A percentile compares a stretch with the other conserved stretches of the same genome.
phyloP scores from a whole-genome alignment of 2,888 invertebrate genomes.

The Orgyia antiqua region DNA sequence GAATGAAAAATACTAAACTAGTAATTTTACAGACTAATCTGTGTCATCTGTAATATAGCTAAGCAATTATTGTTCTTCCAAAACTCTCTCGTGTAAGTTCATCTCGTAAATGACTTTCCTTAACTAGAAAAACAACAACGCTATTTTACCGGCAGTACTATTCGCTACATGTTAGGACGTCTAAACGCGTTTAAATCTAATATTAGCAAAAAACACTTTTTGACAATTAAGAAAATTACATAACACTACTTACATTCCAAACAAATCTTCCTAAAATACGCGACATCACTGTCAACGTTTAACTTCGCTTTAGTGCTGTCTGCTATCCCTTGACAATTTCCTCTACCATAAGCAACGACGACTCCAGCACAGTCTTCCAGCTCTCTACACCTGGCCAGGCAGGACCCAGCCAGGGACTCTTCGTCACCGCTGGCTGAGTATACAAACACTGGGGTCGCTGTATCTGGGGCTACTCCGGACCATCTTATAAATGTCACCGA shows the following conservation, averaged over 20 bases:
- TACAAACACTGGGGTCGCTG: slow-evolving; percentile 59
- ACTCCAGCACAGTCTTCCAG: slow-evolving; percentile 67
- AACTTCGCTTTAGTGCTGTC: slow-evolving; percentile 35
- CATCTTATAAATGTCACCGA: slow-evolving; percentile 53
- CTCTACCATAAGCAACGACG: slow-evolving; percentile 62
- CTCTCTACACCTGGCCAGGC: slow-evolving; percentile 63
- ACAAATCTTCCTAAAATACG: slow-evolving; percentile 83
- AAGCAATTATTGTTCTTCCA: too few species aligned
- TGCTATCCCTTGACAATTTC: slow-evolving; percentile 67
- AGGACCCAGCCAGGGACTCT: slow-evolving; percentile 60
- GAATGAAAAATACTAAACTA: too few species aligned
- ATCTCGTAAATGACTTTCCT: too few species aligned
- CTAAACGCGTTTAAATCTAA: too few species aligned
- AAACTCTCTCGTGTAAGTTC: too few species aligned
- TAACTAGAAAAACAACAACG: too few species aligned
- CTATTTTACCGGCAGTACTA: too few species aligned
- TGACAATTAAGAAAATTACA: too few species aligned
- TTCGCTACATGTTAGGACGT: too few species aligned
- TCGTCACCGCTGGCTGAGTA: slow-evolving; percentile 67
- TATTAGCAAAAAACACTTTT: too few species aligned
- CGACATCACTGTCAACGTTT: slow-evolving; percentile 74
- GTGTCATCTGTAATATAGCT: too few species aligned
- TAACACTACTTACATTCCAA: slow-evolving; percentile 65
- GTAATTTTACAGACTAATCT: too few species aligned
- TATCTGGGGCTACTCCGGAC: slow-evolving; percentile 58